Percentiles rank a stretch among this genome's conserved stretches.
phyloP scores from a whole-genome alignment of 2,113 vertebrate genomes.

The Erinaceus europaeus region DNA sequence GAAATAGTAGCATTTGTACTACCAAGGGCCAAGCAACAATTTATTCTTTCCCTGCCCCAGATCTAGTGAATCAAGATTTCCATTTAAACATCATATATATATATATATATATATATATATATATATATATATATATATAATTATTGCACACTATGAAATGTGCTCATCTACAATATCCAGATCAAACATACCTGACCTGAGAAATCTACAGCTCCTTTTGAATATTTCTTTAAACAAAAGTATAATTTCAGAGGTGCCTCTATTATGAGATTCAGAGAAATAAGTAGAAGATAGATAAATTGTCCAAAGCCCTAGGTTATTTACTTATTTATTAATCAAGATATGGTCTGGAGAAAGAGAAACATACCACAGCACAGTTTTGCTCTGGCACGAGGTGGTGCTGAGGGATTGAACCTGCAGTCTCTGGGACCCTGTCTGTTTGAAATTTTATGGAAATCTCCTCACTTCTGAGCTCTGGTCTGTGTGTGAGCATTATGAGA shows the following conservation, averaged over 20 bases:
- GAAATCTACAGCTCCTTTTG: background rate
- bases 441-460: background rate
- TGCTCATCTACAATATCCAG: background rate
- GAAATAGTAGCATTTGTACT: background rate
- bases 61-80: background rate
- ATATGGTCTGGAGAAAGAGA: too few relatives aligned
- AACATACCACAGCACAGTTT: too few relatives aligned
- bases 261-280: background rate
- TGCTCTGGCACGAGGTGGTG: too few relatives aligned
- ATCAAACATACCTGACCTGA: background rate
- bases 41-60: rapidly evolving
- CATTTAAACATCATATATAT: too few relatives aligned
- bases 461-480: background rate
- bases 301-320: background rate
- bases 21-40: background rate
- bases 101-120: too few relatives aligned
- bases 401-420: too few relatives aligned
- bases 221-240: background rate
- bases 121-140: too few relatives aligned
- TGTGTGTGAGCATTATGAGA: background rate
- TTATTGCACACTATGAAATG: background rate
- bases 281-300: background rate
- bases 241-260: background rate
- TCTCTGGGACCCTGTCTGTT: background rate
- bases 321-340: too few relatives aligned